Conservation (phyloP, 37 sponge, comb jelly and placozoan genomes). For the Oscarella lobularis region DNA sequence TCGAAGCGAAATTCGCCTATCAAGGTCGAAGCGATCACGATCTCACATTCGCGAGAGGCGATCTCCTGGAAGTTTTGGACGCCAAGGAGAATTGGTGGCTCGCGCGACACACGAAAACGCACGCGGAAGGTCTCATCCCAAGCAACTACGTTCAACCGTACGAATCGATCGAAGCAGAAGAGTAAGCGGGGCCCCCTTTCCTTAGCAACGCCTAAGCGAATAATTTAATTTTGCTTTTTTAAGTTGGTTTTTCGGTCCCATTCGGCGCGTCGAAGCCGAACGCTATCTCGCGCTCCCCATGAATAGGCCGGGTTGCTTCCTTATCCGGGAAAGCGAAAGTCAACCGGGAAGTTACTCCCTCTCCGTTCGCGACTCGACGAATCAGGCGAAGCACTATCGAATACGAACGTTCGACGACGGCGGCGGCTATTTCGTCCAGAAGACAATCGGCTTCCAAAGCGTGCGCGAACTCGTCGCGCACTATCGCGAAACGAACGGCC, state of each 20-base stretch:
- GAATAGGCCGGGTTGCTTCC: constrained; percentile 67
- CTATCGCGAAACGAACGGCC: constrained; percentile 72
- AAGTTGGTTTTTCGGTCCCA: constrained; percentile 96
- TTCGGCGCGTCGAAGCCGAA: constrained; percentile 93
- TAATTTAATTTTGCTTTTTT: not conserved
- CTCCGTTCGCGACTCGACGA: constrained; percentile 61
- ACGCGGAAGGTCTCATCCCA: constrained; percentile 84
- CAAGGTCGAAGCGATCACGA: constrained; percentile 86
- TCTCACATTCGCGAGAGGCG: constrained; percentile 78
- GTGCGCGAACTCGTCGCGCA: constrained; percentile 63
- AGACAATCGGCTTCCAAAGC: constrained; percentile 55
- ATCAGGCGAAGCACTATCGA: not conserved
- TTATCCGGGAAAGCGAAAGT: constrained; percentile 91
- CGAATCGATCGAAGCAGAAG: constrained; percentile 90
- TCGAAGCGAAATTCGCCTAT: constrained; percentile 90
- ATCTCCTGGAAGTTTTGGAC: constrained; percentile 78
- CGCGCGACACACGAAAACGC: constrained; percentile 63
- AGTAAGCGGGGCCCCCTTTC: constrained; percentile 85
- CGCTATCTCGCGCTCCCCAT: constrained; percentile 61
- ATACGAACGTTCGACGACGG: not conserved
- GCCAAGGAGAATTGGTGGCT: constrained; percentile 93
- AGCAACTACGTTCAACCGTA: constrained; percentile 88
- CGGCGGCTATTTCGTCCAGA: too few species aligned
- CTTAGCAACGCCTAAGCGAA: too few species aligned
- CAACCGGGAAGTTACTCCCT: constrained; percentile 88